Base-by-base conservation (phyloP, 2,113 vertebrate species). In the Phalacrocorax carbo region DNA sequence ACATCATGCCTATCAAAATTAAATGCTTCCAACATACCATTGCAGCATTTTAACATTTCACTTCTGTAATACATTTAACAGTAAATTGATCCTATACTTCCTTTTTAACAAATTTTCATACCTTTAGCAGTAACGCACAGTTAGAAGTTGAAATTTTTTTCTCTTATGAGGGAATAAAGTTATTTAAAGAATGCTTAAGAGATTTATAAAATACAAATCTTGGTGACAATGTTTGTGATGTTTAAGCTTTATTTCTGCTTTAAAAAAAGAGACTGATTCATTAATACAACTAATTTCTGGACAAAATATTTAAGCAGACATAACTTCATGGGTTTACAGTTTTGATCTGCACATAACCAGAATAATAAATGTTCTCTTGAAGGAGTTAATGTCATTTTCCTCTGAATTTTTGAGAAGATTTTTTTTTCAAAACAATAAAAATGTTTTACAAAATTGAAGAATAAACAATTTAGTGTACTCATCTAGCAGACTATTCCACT, bases 1-100 rank as follows among this genome's bases (percentile, higher is more conserved):
- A 98, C 92, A 98, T 98, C 98, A 98, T 97, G 96, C 95, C 97
- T 96, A 97, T 97, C 97, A 97, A 97, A 98, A 97, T 96, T 97
- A 98, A 98, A 97, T 94, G 94, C 77, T 98, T 98, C 96, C 95
- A 97, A 98, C 96, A 96, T 95, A 96, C 77, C 79, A 95, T 55
- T 79, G 88, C 68, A 79, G 65, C 18, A 2, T 96, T 96, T 97
- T 82, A 94, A 66, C 78, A 70, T 93, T 94, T 93, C 77, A 48
- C 40, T 94, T 72, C 81, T 97, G 51, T 91, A 95, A 72, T 93
- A 78, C 75, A 83, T 92, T 96, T 93, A 96, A 80, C 65, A 78
- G 55, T 87, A 93, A 97, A 92, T 80, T 75, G 79, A 83, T 88
- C 80, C 73, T 87, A 69, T 58, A 44, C 86, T 93, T 94, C 76